These are phyloP conservation scores for Sceloporus undulatus DNA, from an alignment of 2,113 vertebrate genomes.

Conservation along the genomic window DNA sequence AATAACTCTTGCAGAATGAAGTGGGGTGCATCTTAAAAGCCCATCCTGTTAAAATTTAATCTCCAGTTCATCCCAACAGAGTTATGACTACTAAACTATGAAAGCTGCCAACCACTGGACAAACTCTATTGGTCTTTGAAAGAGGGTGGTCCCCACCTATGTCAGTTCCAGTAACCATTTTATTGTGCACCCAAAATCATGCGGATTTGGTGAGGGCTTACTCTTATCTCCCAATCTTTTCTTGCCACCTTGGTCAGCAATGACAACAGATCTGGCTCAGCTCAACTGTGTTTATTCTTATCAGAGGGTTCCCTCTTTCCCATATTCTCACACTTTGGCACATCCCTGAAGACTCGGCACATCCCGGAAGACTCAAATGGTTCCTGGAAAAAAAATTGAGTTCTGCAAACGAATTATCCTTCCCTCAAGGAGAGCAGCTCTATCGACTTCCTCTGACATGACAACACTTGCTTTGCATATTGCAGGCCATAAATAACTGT, in stretches of 20 bases:
- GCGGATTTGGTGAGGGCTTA: slow-evolving; percentile 17
- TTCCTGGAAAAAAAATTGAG: slow-evolving; percentile 39
- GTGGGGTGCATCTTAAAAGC: slow-evolving; percentile 1
- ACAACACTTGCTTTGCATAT: slow-evolving; percentile 48
- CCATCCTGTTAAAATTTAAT: slow-evolving; percentile 33
- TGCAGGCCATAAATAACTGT: slow-evolving; percentile 44
- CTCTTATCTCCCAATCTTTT: slow-evolving; percentile 28
- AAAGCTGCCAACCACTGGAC: slow-evolving; percentile 31
- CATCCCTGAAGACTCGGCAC: slow-evolving; percentile 24
- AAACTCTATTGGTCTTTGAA: not conserved
- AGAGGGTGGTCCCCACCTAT: not conserved
- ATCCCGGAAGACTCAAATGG: slow-evolving; percentile 32
- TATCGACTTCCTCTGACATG: slow-evolving; percentile 44
- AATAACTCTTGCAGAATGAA: accelerated
- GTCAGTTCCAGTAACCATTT: not conserved
- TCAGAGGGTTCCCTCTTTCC: slow-evolving; percentile 28
- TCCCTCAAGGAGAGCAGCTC: slow-evolving; percentile 20
- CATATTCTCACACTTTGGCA: slow-evolving; percentile 6
- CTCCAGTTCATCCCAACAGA: slow-evolving; percentile 35
- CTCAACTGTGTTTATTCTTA: slow-evolving; percentile 26
- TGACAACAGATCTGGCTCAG: slow-evolving; percentile 47
- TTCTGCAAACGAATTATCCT: slow-evolving; percentile 13
- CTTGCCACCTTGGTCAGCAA: slow-evolving; percentile 36
- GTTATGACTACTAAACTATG: slow-evolving; percentile 12
- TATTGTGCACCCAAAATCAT: slow-evolving; percentile 32